Conservation (phyloP, 2,888 invertebrate species). For the Archips xylosteana region DNA sequence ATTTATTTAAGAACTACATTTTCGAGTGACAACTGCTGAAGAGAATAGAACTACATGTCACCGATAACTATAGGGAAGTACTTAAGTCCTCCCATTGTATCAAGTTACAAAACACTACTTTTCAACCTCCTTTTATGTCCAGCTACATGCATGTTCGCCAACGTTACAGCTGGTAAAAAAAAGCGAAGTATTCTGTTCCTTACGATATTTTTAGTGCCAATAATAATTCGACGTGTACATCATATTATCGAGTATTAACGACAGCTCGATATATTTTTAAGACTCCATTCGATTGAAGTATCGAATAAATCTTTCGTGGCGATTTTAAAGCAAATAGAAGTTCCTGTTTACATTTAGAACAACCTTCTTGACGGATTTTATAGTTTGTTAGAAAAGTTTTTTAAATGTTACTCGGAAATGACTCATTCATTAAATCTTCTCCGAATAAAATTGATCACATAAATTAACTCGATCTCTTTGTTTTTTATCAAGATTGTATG, state of each 20-base stretch:
- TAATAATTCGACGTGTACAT: neutral
- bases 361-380: conserved; percentile 1
- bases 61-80: no score
- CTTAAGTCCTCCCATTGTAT: no score
- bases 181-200: neutral
- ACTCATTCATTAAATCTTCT: conserved; percentile 7
- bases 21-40: no score
- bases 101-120: no score
- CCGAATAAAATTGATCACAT: neutral
- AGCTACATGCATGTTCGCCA: no score
- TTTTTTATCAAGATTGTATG: neutral
- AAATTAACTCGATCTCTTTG: neutral
- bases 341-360: conserved; percentile 4
- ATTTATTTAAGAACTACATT: no score
- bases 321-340: conserved; percentile 8
- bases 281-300: conserved; percentile 5
- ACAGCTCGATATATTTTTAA: conserved; percentile 2
- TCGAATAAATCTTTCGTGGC: conserved; percentile 6
- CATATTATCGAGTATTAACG: neutral
- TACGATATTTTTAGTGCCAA: neutral
- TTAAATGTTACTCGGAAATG: neutral
- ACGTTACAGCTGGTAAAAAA: no score
- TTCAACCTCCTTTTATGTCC: no score
- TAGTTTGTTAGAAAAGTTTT: conserved; percentile 10
- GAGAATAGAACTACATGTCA: no score